Evolutionary conservation across 1,140 invertebrate species (phyloP).

Genomic region (Mactra quadrangularis): DNA sequence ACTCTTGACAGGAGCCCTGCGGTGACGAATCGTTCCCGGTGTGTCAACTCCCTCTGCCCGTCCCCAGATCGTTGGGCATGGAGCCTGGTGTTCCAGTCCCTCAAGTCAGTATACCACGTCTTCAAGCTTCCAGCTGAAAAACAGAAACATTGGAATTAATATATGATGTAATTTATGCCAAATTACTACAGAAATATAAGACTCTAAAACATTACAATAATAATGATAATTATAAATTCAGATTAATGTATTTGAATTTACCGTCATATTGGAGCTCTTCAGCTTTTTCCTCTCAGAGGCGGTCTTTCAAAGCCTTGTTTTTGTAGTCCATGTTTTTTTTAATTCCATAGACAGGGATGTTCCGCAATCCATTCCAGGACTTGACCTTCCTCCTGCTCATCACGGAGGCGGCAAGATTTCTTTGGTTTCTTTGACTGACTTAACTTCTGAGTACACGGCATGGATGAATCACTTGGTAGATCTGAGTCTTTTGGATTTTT

Average conservation of each 20-base stretch:
- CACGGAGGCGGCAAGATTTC: too few species aligned
- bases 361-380: too few species aligned
- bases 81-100: too few species aligned
- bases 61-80: constrained; percentile 28
- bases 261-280: neutral
- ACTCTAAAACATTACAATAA: constrained; percentile 4
- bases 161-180: constrained; percentile 24
- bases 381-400: too few species aligned
- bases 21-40: constrained; percentile 40
- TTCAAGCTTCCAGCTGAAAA: neutral
- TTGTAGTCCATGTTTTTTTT: constrained; percentile 12
- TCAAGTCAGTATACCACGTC: too few species aligned
- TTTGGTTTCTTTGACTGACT: too few species aligned
- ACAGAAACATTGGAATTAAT: constrained; percentile 19
- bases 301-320: neutral
- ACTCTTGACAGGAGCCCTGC: too few species aligned
- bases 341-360: too few species aligned
- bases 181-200: constrained; percentile 1
- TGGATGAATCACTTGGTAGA: too few species aligned
- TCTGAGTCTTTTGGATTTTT: too few species aligned
- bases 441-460: too few species aligned
- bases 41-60: constrained; percentile 19
- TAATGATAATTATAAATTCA: constrained; percentile 14
- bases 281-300: constrained; percentile 7
- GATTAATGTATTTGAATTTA: constrained; percentile 11